Conservation (phyloP, 2,113 vertebrate species). For the Alexandromys fortis region DNA sequence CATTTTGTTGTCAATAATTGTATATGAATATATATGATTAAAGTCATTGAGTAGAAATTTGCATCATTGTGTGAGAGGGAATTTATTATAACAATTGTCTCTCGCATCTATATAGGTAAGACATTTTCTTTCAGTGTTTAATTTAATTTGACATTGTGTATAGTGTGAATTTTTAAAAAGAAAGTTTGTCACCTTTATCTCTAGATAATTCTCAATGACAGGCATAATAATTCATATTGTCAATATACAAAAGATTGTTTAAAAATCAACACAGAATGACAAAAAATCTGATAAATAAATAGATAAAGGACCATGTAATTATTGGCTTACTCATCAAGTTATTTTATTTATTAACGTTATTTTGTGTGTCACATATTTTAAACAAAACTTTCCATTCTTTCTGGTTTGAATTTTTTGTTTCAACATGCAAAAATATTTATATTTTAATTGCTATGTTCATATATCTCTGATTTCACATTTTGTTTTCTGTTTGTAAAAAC, state of each 20-base stretch:
- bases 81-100: background rate
- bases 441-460: background rate
- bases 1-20: background rate
- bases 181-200: background rate
- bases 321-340: background rate
- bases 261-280: conserved; percentile 20
- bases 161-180: background rate
- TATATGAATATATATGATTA: background rate
- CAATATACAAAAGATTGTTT: conserved; percentile 16
- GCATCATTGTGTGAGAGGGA: background rate
- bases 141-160: background rate
- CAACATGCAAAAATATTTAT: background rate
- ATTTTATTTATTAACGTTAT: conserved; percentile 14
- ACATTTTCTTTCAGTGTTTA: background rate
- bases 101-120: background rate
- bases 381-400: background rate
- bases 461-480: conserved; percentile 23
- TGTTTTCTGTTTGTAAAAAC: conserved; percentile 50
- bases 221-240: background rate
- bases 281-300: conserved; percentile 35
- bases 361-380: conserved; percentile 13
- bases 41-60: background rate
- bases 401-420: conserved; percentile 41
- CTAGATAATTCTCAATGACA: background rate
- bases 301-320: background rate